Evolutionary conservation across 2,113 vertebrate species (phyloP), one percentile per base, ranked within the genome.

Genomic region (Elephantulus edwardii): DNA sequence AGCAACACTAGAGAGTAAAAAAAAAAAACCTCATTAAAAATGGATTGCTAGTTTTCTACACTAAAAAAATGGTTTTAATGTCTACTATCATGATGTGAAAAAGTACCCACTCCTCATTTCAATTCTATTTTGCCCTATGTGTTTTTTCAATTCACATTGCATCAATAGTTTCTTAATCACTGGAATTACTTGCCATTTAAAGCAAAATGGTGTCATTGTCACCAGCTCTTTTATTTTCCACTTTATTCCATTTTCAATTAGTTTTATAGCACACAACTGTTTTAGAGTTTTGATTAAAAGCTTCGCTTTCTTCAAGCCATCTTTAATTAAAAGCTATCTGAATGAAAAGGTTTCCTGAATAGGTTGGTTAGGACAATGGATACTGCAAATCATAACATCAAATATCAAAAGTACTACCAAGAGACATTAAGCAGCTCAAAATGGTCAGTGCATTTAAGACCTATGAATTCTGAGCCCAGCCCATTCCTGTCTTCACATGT

Each of bases 241-340:
- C 7, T 86, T 74, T 84, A 77, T 83, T 83, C 26, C 68, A 79
- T 83, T 81, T 90, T 54, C 54, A 88, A 78, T 89, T 72, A 86
- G 44, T 74, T 68, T 84, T 83, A 35, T 52, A 60, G 33, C 40
- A 81, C n/a, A 42, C 38, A 52, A 42, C 26, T 86, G 7, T 44
- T 83, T 64, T 20, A 24, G 35, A 77, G 22, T 66, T 78, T 93
- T 87, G 62, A 84, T 12, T 48, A 60, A 74, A 78, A 89, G 19
- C 24, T 64, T 26, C 26, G 35, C 79, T 93, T 70, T 64, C 35
- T 92, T 74, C 14, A 48, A 38, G 42, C 2, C n/a, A 56, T 83
- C 44, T 86, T 94, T 79, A 92, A 77, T 88, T 70, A 85, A 94
- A 81, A 58, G 30, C 56, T 5, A 64, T 14, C 24, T 42, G 16